Evolutionary conservation across 2,113 vertebrate species (phyloP).

Genomic region (Stercorarius parasiticus): DNA sequence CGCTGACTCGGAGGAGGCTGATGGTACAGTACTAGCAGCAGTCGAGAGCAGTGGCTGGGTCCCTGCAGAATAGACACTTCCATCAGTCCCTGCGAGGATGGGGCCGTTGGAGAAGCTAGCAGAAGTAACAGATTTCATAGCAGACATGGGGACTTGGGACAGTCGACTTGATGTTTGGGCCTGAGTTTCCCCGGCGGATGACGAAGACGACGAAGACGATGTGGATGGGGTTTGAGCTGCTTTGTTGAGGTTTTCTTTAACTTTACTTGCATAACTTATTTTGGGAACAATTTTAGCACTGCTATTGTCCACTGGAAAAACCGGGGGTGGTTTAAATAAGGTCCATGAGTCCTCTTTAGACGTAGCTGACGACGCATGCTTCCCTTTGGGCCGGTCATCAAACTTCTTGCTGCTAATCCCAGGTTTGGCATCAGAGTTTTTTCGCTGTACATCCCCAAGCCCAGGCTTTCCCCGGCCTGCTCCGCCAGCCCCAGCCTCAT

Average conservation of each 20-base stretch:
- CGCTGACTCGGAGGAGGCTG: slow-evolving; percentile 81
- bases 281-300: slow-evolving; percentile 99
- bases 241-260: slow-evolving; percentile 99
- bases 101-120: slow-evolving; percentile 94
- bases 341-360: slow-evolving; percentile 98
- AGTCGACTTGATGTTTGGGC: slow-evolving; percentile 84
- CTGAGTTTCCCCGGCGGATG: slow-evolving; percentile 79
- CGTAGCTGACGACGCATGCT: slow-evolving; percentile 77
- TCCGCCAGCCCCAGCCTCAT: slow-evolving; percentile 75
- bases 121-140: slow-evolving; percentile 97
- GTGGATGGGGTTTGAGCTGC: slow-evolving; percentile 80
- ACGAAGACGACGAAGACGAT: slow-evolving; percentile 64
- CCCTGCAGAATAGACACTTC: slow-evolving; percentile 77
- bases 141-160: slow-evolving; percentile 97
- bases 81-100: slow-evolving; percentile 85
- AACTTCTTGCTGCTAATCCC: slow-evolving; percentile 85
- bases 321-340: slow-evolving; percentile 96
- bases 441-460: slow-evolving; percentile 81
- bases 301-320: slow-evolving; percentile 99
- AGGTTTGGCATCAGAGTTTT: slow-evolving; percentile 89
- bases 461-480: slow-evolving; percentile 74
- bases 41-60: slow-evolving; percentile 84
- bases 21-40: slow-evolving; percentile 86
- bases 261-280: slow-evolving; percentile 99
- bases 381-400: slow-evolving; percentile 93